phyloP scores from a whole-genome alignment of 2,113 vertebrate species.

The Rhodinocichla rosea region DNA sequence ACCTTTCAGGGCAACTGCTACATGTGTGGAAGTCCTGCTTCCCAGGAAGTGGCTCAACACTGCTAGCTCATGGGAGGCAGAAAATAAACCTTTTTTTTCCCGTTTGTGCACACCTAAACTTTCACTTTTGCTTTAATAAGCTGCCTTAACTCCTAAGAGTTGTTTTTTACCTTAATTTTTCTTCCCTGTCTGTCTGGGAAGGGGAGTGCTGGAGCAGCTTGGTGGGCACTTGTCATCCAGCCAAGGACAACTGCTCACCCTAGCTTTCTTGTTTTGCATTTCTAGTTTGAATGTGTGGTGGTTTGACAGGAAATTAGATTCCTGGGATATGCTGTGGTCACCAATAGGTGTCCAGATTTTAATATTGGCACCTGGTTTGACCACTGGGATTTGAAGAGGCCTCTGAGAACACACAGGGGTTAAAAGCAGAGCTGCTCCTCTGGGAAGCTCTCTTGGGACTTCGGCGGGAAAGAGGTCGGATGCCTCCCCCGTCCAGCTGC shows the following conservation, averaged over 20 bases:
- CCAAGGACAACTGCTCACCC: neutral
- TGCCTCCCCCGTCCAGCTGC: too few species aligned
- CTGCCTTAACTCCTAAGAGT: neutral
- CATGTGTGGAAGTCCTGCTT: fast-evolving
- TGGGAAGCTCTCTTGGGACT: too few species aligned
- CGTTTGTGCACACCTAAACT: neutral
- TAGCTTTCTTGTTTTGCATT: neutral
- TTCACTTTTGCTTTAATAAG: neutral
- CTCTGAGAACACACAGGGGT: too few species aligned
- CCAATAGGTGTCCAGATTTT: too few species aligned
- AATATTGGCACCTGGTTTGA: too few species aligned
- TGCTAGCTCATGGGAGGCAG: neutral
- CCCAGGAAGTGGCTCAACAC: neutral
- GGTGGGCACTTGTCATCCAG: neutral
- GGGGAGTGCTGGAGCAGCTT: neutral
- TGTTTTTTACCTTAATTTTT: neutral
- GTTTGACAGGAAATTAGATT: too few species aligned
- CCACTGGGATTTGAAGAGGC: too few species aligned
- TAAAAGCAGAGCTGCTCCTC: too few species aligned
- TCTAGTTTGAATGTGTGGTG: neutral
- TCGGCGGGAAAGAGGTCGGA: too few species aligned
- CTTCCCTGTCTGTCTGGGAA: neutral
- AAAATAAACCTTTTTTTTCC: neutral
- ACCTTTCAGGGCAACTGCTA: neutral
- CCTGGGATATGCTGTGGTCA: too few species aligned